Percentiles rank a stretch among this genome's conserved stretches.
These are phyloP conservation scores for Todiramphus saurophagus DNA, from an alignment of 2,113 vertebrate genomes.

Conservation along the genomic window DNA sequence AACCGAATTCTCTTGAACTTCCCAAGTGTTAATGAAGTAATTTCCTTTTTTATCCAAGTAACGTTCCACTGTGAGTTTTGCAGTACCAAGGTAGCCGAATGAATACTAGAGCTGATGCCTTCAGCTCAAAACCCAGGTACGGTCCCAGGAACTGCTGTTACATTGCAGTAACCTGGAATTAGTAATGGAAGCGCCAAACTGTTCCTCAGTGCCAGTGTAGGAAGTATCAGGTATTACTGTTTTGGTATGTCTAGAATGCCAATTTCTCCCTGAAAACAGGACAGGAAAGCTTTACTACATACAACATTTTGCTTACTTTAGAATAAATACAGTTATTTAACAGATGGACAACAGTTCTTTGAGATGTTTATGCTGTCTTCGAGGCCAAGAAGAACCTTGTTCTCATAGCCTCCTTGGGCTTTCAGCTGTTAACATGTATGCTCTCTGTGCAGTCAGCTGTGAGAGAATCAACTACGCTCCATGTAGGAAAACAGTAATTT, in stretches of 20 bases:
- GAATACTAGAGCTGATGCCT: background rate
- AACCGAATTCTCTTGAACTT: background rate
- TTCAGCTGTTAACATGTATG: background rate
- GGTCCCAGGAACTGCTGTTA: background rate
- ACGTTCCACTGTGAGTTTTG: background rate
- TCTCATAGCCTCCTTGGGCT: background rate
- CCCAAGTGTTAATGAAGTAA: background rate
- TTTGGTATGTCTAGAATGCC: background rate
- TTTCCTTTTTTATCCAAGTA: background rate
- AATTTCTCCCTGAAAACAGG: background rate
- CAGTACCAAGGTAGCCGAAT: background rate
- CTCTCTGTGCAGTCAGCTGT: background rate
- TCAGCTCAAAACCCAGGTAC: background rate
- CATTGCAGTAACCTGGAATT: background rate
- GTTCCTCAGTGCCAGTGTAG: background rate
- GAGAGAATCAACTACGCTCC: background rate
- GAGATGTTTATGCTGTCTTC: background rate
- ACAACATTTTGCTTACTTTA: background rate
- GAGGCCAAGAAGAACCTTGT: background rate
- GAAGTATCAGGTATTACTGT: background rate
- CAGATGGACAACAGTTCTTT: background rate
- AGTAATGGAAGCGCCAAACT: background rate
- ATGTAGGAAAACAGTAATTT: background rate
- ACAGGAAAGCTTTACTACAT: background rate
- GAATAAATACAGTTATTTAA: background rate